Percentiles rank a stretch among this genome's conserved stretches.
Evolutionary conservation across 2,113 vertebrate genomes (phyloP).

Genomic region (Butorides virescens): DNA sequence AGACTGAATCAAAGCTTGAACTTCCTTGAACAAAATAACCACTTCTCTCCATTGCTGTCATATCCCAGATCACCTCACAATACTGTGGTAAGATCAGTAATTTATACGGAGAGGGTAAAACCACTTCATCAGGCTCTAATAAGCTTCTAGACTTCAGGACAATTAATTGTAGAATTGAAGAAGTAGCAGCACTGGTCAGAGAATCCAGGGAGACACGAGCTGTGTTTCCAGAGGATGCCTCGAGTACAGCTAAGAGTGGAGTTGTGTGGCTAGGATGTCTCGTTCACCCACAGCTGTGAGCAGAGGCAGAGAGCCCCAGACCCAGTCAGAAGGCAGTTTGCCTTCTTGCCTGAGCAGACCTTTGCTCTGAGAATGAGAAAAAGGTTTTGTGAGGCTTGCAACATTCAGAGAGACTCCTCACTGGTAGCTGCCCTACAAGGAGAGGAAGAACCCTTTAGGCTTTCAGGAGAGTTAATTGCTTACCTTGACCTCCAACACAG

Average conservation of each 20-base stretch:
- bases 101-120: neutral
- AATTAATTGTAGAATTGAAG: neutral
- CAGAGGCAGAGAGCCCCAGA: neutral
- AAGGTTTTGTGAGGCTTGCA: rapidly evolving
- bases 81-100: neutral
- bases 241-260: neutral
- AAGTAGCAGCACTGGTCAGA: neutral
- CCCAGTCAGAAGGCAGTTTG: neutral
- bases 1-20: neutral
- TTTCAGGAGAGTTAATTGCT: neutral
- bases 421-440: rapidly evolving
- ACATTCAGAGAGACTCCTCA: neutral
- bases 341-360: neutral
- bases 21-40: neutral
- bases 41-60: neutral
- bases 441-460: neutral
- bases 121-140: neutral
- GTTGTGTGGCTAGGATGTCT: neutral
- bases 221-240: neutral
- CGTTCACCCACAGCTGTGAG: neutral
- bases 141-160: neutral
- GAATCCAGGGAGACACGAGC: neutral
- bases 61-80: neutral
- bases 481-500: neutral
- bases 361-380: neutral